These are phyloP conservation scores for Psilopsiagon aurifrons DNA, from an alignment of 2,113 vertebrate genomes.

Conservation along the genomic window DNA sequence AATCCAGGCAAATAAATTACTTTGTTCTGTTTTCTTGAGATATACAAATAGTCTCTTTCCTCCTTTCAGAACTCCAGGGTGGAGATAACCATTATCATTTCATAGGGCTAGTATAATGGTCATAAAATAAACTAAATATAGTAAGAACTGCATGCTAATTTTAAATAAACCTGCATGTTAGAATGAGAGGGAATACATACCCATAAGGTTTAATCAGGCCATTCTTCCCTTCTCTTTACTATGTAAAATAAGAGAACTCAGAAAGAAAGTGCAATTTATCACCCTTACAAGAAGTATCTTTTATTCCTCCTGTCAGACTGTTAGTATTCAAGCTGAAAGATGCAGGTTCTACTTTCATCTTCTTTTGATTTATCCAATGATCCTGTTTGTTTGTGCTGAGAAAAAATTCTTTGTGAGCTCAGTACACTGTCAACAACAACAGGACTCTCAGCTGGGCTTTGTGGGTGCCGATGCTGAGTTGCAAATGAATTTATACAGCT, in stretches of 20 bases:
- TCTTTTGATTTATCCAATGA: constrained; percentile 64
- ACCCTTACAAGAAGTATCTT: constrained; percentile 23
- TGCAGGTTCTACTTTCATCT: constrained; percentile 51
- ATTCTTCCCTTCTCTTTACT: background rate
- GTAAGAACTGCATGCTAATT: background rate
- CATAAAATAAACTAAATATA: background rate
- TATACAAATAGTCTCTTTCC: background rate
- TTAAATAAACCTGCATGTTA: background rate
- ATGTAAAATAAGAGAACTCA: background rate
- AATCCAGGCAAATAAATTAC: background rate
- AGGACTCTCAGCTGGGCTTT: constrained; percentile 15
- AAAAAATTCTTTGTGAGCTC: constrained; percentile 21
- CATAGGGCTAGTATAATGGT: background rate
- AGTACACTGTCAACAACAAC: constrained; percentile 59
- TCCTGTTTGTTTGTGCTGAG: constrained; percentile 19
- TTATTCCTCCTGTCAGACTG: constrained; percentile 39
- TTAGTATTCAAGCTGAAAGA: constrained; percentile 35
- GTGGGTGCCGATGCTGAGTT: background rate
- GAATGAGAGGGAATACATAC: background rate
- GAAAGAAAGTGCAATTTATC: constrained; percentile 23
- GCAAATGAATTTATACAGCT: background rate
- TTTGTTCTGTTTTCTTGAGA: background rate
- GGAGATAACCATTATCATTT: background rate
- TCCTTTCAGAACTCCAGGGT: background rate
- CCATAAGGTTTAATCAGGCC: background rate